Evolutionary conservation across 2,888 invertebrate genomes (phyloP), one percentile per base, ranked within the genome.

Genomic region (Trachelus iudaicus): DNA sequence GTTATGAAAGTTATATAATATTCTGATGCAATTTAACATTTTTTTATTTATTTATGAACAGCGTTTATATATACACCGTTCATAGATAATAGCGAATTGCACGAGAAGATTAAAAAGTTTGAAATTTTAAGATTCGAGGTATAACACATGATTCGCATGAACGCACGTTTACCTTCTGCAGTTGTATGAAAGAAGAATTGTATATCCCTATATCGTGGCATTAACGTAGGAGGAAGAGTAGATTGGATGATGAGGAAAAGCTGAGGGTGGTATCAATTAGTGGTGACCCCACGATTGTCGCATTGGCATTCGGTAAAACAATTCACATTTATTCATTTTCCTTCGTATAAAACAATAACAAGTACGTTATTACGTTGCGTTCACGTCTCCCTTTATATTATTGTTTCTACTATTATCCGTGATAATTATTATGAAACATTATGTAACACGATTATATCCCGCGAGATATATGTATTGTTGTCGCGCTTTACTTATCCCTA

Each of bases 181-280:
- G 23, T 56, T 56, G 56, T 23, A 9, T 56, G 23, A 23, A 56
- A 56, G 56, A 56, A 56, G 6, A 23, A 23, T 6, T 15, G 56
- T 56, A 23, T 56, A 56, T 56, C 56, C 23, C 23, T 56, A 56
- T 56, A 56, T 56, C 56, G 56, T 56, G 56, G 71, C 76, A 79
- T 76, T 69, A 80, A 80, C 77, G 75, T 75, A 82, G 80, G 82
- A 82, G 81, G 81, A 83, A 81, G 75, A 82, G 80, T 77, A 83
- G 23, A 56, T 76, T 71, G 79, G 78, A 82, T 79, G 69, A 81
- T 23, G 77, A 73, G 84, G 68, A 78, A 73, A 73, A 78, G 75
- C 79, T 79, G 35, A 76, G 69, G 69, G 73, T 69, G 71, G 71
- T 71, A 23, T 71, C 40, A 31, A 79, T 78, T 74, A 56, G 76